A percentile compares a stretch with the other conserved stretches of the same genome.
Conservation (phyloP, 2,113 vertebrate genomes). For the Rhipidura dahli region DNA sequence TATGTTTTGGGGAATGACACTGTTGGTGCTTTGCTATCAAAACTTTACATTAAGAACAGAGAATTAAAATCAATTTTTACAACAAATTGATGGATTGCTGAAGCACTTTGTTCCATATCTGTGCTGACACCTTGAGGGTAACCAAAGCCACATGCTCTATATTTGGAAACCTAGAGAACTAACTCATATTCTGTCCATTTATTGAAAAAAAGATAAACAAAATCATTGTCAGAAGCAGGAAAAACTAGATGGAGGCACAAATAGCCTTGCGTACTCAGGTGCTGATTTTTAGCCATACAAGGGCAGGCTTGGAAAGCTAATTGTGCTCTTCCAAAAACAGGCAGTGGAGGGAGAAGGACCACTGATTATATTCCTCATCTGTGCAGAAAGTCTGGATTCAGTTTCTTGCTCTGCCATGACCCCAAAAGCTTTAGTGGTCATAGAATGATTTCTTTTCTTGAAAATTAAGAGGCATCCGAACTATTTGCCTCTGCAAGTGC, state of each 20-base stretch:
- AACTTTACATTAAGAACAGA: background rate
- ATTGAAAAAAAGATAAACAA: background rate
- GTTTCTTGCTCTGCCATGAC: background rate
- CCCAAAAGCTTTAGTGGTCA: background rate
- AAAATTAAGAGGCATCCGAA: background rate
- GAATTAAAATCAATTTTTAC: background rate
- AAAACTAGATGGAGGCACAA: background rate
- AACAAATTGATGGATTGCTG: background rate
- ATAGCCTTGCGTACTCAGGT: background rate
- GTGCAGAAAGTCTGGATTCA: background rate
- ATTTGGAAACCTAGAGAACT: background rate
- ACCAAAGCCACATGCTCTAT: background rate
- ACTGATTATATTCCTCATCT: background rate
- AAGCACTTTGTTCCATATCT: background rate
- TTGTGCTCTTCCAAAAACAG: background rate
- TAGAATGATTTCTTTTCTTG: background rate
- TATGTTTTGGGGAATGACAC: background rate
- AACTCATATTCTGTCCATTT: background rate
- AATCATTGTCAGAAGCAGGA: background rate
- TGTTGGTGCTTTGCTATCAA: background rate
- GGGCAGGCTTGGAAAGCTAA: background rate
- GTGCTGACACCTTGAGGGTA: conserved; percentile 13
- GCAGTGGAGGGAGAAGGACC: background rate
- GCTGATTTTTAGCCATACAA: background rate
- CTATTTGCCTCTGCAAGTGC: background rate